These are phyloP conservation scores for Drosophila pruinosa DNA, from an alignment of 1,140 invertebrate species.

Conservation along the genomic window DNA sequence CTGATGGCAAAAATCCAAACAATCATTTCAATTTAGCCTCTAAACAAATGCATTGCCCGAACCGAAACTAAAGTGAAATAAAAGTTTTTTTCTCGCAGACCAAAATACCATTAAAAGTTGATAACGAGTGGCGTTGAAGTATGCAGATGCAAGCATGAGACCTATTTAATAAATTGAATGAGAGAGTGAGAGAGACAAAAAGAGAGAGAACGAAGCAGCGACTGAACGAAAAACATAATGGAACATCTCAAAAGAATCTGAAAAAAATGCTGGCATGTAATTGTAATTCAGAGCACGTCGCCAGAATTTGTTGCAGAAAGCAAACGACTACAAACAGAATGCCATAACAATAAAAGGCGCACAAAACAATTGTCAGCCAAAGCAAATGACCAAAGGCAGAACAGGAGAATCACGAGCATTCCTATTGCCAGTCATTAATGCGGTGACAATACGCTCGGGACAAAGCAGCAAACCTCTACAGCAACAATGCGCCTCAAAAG, in stretches of 20 bases:
- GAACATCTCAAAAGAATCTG: constrained; percentile 39
- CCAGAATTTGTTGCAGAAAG: constrained; percentile 72
- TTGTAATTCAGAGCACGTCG: constrained; percentile 77
- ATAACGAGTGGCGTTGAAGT: constrained; percentile 67
- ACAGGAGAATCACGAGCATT: constrained; percentile 26
- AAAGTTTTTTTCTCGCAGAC: constrained; percentile 24
- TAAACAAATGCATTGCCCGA: constrained; percentile 49
- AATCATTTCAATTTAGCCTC: constrained; percentile 60
- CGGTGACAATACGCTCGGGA: constrained; percentile 53
- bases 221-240: constrained; percentile 22
- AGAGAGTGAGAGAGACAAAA: neutral
- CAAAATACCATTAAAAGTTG: constrained; percentile 71
- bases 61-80: constrained; percentile 5
- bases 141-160: constrained; percentile 46
- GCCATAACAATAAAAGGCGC: constrained; percentile 72
- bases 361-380: constrained; percentile 64
- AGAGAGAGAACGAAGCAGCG: too few relatives aligned
- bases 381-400: constrained; percentile 52
- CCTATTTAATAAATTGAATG: constrained; percentile 23
- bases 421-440: constrained; percentile 61
- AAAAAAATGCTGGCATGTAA: constrained; percentile 53
- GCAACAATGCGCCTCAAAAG: constrained; percentile 40
- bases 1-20: constrained; percentile 60
- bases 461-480: constrained; percentile 36
- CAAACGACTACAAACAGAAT: constrained; percentile 67